phyloP scores from a whole-genome alignment of 2,113 vertebrate genomes.

The Dasyornis broadbenti region DNA sequence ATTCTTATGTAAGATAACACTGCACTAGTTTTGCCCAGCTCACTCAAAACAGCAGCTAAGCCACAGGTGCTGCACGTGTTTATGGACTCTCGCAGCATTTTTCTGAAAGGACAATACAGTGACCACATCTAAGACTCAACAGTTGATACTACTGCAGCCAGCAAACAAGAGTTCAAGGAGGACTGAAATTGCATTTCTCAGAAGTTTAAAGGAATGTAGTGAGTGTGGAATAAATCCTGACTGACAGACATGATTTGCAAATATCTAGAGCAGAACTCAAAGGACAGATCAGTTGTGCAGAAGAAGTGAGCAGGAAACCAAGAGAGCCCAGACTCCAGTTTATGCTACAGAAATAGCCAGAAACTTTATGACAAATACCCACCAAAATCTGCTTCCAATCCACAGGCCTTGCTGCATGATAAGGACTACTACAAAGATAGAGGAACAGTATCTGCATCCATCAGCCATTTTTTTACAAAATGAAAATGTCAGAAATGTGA shows the following conservation, averaged over 20 bases:
- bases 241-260: not conserved
- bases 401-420: not conserved
- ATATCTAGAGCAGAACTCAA: not conserved
- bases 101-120: not conserved
- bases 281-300: not conserved
- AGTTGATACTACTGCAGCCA: not conserved
- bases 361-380: not conserved
- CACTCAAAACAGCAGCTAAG: not conserved
- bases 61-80: not conserved
- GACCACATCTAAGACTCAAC: not conserved
- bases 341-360: not conserved
- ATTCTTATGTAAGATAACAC: not conserved
- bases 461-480: not conserved
- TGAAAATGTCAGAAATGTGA: not conserved
- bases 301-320: not conserved
- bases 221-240: not conserved
- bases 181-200: not conserved
- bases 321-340: not conserved
- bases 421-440: rapidly evolving
- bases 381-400: not conserved
- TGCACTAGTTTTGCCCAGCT: not conserved
- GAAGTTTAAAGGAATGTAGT: not conserved
- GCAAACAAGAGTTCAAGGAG: not conserved
- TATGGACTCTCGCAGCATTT: not conserved
- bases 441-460: not conserved